Conservation (phyloP, 2,113 vertebrate species). For the Scomber japonicus region DNA sequence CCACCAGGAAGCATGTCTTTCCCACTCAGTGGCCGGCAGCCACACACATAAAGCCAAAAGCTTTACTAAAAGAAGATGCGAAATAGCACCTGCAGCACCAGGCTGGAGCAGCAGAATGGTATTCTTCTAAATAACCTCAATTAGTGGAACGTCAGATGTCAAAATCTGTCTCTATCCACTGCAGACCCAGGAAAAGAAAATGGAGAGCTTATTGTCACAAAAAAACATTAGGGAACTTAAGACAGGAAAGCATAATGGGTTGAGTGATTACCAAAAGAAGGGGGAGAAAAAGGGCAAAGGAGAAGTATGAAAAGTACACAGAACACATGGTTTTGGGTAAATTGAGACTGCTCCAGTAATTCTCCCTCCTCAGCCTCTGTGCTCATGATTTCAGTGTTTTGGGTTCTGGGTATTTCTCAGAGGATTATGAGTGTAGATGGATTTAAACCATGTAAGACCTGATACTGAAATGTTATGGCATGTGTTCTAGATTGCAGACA, state of each 20-base stretch:
- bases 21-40: constrained; percentile 51
- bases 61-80: constrained; percentile 30
- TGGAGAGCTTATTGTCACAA: constrained; percentile 40
- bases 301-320: constrained; percentile 57
- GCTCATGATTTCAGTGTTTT: constrained; percentile 69
- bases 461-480: constrained; percentile 62
- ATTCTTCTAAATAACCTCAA: constrained; percentile 35
- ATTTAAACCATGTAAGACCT: constrained; percentile 57
- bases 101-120: constrained; percentile 21
- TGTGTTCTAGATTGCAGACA: constrained; percentile 38
- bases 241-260: constrained; percentile 44
- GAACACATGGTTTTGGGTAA: constrained; percentile 68
- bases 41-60: constrained; percentile 31
- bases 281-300: constrained; percentile 37
- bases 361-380: constrained; percentile 40
- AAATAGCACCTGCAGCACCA: constrained; percentile 65
- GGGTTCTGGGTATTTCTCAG: constrained; percentile 57
- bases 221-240: constrained; percentile 53
- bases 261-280: constrained; percentile 51
- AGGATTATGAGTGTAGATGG: constrained; percentile 67
- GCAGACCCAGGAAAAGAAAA: constrained; percentile 33
- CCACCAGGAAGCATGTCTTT: constrained; percentile 60
- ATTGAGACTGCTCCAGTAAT: constrained; percentile 62
- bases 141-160: constrained; percentile 33
- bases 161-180: constrained; percentile 24